These are phyloP conservation scores for Pomatorhinus ruficollis DNA, from an alignment of 2,113 vertebrate genomes.

Conservation along the genomic window DNA sequence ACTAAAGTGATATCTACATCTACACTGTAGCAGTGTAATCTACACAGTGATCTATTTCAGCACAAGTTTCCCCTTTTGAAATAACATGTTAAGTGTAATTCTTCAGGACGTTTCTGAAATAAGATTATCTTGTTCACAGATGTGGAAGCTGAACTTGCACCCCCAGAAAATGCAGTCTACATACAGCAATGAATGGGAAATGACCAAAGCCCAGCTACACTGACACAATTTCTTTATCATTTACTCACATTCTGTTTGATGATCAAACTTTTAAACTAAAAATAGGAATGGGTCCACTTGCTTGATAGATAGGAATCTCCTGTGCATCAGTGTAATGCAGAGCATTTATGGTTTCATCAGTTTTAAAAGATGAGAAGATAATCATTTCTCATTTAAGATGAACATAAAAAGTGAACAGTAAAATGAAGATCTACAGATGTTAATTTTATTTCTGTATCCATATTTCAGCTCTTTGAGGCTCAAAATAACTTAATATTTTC, in stretches of 20 bases:
- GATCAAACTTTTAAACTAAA: not conserved
- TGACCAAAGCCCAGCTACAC: not conserved
- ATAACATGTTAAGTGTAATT: not conserved
- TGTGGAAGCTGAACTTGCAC: not conserved
- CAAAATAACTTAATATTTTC: not conserved
- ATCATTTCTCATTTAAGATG: not conserved
- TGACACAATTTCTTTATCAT: not conserved
- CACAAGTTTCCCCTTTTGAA: not conserved
- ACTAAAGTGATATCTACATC: accelerated
- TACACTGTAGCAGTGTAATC: accelerated
- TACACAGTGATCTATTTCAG: not conserved
- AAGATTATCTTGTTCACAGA: not conserved
- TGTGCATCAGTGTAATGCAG: not conserved
- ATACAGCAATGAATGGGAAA: not conserved
- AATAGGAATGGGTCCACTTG: not conserved
- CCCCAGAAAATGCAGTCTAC: not conserved
- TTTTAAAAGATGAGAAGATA: not conserved
- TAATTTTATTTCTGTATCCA: not conserved
- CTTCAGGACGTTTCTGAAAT: not conserved
- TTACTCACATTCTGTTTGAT: not conserved
- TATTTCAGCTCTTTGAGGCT: not conserved
- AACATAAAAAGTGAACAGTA: not conserved
- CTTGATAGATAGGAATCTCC: accelerated
- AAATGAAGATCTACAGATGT: not conserved
- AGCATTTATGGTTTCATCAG: not conserved